A percentile compares a stretch with the other conserved stretches of the same genome.
phyloP scores from a whole-genome alignment of 1,140 invertebrate species.

The Thrips palmi region DNA sequence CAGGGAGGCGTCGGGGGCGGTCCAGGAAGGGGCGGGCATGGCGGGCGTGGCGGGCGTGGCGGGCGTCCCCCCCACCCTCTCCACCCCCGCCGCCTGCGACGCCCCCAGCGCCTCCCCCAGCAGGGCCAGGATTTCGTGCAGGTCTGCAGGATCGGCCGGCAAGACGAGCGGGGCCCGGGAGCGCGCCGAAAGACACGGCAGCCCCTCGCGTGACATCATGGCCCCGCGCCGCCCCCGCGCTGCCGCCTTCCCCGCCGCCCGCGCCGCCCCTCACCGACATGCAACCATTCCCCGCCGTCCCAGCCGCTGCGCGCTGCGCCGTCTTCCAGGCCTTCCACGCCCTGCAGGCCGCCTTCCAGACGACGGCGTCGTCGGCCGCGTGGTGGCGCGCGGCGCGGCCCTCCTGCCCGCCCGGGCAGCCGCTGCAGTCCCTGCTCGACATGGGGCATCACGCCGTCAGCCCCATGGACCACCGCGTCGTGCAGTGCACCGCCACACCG shows the following conservation, averaged over 20 bases:
- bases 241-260: constrained; percentile 11
- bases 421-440: too few species aligned
- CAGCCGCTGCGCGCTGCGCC: too few species aligned
- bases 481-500: too few species aligned
- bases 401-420: too few species aligned
- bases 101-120: constrained; percentile 3
- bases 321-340: too few species aligned
- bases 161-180: constrained; percentile 18
- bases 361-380: too few species aligned
- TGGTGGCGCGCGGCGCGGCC: too few species aligned
- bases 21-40: constrained; percentile 7
- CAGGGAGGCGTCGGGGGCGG: constrained; percentile 5
- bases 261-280: constrained; percentile 4
- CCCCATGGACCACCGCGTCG: too few species aligned
- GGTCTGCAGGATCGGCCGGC: constrained; percentile 11
- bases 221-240: constrained; percentile 4
- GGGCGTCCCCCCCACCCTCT: constrained; percentile 1
- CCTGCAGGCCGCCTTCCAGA: too few species aligned
- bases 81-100: background rate
- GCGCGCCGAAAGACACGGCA: constrained; percentile 18
- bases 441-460: too few species aligned
- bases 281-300: constrained; percentile 3
- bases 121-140: constrained; percentile 5
- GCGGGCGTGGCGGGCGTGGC: constrained; percentile 14
- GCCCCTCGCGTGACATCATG: constrained; percentile 10